A percentile compares a stretch with the other conserved stretches of the same genome.
phyloP scores from a whole-genome alignment of 1,140 invertebrate species.

The Tetramorium alpestre region DNA sequence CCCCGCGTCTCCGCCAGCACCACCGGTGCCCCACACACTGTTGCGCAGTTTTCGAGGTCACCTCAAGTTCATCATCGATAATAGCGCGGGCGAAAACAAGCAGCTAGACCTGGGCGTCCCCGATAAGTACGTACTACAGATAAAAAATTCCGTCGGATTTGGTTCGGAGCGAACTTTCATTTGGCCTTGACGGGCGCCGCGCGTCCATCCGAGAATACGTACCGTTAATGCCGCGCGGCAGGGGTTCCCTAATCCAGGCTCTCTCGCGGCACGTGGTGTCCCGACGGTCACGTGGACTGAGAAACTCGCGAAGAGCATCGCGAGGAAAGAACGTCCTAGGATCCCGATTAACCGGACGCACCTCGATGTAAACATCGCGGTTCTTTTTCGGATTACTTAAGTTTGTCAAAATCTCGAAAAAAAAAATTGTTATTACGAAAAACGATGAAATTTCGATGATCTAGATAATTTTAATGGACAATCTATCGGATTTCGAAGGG shows the following conservation, averaged over 20 bases:
- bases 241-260: constrained; percentile 35
- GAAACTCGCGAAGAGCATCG: background rate
- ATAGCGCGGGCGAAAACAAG: constrained; percentile 83
- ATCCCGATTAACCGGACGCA: background rate
- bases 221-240: constrained; percentile 36
- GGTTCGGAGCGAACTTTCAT: constrained; percentile 75
- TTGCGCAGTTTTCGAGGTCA: constrained; percentile 83
- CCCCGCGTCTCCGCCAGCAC: constrained; percentile 22
- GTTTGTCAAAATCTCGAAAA: background rate
- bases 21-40: constrained; percentile 40
- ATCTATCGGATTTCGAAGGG: background rate
- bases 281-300: constrained; percentile 12
- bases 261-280: background rate
- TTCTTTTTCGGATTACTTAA: background rate
- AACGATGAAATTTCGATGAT: background rate
- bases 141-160: constrained; percentile 76
- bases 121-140: constrained; percentile 80
- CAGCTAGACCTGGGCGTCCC: constrained; percentile 82
- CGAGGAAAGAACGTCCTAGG: background rate
- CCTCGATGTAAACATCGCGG: background rate
- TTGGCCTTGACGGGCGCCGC: constrained; percentile 74
- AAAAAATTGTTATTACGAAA: background rate
- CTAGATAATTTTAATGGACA: too few species aligned
- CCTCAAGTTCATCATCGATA: constrained; percentile 85
- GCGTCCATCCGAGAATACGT: constrained; percentile 47